Base-by-base conservation (phyloP, 2,797 vertebrate species). In the Octomys mimax region DNA sequence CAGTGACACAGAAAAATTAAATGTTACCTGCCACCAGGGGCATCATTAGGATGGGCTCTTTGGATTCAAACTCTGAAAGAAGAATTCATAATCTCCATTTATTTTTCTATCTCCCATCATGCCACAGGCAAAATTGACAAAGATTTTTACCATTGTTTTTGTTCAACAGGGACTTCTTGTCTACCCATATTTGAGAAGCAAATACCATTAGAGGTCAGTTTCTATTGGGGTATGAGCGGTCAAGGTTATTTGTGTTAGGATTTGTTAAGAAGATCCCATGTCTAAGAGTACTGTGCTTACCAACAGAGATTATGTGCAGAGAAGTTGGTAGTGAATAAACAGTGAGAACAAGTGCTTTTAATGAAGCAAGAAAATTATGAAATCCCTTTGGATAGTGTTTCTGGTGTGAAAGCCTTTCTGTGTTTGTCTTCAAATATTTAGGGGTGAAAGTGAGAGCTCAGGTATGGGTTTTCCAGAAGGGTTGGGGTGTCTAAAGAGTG, bases 1-100 rank as follows among this genome's bases (percentile, higher is more conserved):
- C 87, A 95, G 1, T 95, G 95, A 95, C 96, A 95, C 59, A 80
- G 87, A 92, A 92, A 95, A 96, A 98, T 96, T 95, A 97, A 98
- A 97, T 97, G 87, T 87, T 96, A 92, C 94, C 83, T 98, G 87
- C 92, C 84, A 95, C 95, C 75, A 91, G 87, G 78, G 95, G 71
- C 96, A 94, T 94, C 93, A 94, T 98, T 98, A 97, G 83, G 91
- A 95, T 0, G 9, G 89, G 61, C 79, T 86, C 78, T 95, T 89
- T 68, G 90, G 64, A 87, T 92, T 96, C 79, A 61, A 86, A 24
- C 24, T 92, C 31, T 87, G 18, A 73, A 46, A 79, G 79, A 75
- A 96, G 89, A 80, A 90, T 33, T 91, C 24, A 46, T 11, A 39
- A 36, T 89, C 8, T 66, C 36, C 71, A n/a, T 70, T 70, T 70